A percentile compares a stretch with the other conserved stretches of the same genome.
phyloP scores from a whole-genome alignment of 2,797 vertebrate genomes.

The Brachyrhaphis roseni region DNA sequence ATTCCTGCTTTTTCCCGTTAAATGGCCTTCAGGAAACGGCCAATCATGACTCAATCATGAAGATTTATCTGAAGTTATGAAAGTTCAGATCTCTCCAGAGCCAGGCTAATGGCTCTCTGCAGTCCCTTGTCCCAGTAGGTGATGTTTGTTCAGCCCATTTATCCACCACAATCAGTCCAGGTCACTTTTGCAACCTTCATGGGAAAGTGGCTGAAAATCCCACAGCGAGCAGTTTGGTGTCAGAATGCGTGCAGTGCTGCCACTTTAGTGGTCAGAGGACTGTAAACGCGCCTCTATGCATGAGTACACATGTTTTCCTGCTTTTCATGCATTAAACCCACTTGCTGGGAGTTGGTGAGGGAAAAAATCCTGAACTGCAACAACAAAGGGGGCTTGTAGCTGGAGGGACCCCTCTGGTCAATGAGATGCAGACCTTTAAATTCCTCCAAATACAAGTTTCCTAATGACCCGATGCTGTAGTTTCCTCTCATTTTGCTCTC shows the following conservation, averaged over 20 bases:
- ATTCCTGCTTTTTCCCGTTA: slow-evolving; percentile 59
- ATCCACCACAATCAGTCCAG: slow-evolving; percentile 68
- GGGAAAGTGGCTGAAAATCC: slow-evolving; percentile 68
- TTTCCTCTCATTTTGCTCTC: slow-evolving; percentile 39
- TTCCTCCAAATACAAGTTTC: slow-evolving; percentile 72
- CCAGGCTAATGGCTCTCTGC: slow-evolving; percentile 62
- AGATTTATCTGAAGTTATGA: slow-evolving; percentile 75
- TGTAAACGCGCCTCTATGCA: slow-evolving; percentile 33
- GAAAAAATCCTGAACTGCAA: slow-evolving; percentile 53
- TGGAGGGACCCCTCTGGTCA: slow-evolving; percentile 75
- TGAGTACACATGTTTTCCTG: slow-evolving; percentile 31
- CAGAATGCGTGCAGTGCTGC: not conserved
- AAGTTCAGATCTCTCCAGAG: slow-evolving; percentile 53
- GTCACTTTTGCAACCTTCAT: slow-evolving; percentile 67
- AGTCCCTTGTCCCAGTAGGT: slow-evolving; percentile 64
- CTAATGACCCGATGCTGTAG: slow-evolving; percentile 69
- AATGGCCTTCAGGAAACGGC: slow-evolving; percentile 64
- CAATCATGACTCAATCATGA: slow-evolving; percentile 66
- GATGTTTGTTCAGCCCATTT: slow-evolving; percentile 66
- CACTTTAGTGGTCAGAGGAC: not conserved
- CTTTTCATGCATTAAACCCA: slow-evolving; percentile 18
- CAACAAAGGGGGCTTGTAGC: slow-evolving; percentile 61
- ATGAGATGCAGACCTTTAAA: slow-evolving; percentile 81
- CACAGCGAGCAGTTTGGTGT: slow-evolving; percentile 30
- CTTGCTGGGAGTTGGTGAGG: slow-evolving; percentile 28